Evolutionary conservation across 1,140 invertebrate species (phyloP), one percentile per base, ranked within the genome.

Genomic region (Oedothorax gibbosus): DNA sequence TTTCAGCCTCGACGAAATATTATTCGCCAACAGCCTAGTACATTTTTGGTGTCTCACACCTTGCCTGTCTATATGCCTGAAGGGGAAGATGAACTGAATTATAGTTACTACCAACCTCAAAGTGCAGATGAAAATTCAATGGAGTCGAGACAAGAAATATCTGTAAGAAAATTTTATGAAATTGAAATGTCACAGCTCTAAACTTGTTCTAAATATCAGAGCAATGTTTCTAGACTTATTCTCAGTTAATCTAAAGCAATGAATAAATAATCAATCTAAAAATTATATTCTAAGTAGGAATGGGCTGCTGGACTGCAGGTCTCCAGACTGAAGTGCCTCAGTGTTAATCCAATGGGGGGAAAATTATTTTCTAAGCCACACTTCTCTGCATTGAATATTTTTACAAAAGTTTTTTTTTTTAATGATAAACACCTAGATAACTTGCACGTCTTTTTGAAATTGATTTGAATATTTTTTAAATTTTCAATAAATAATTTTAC

Each of bases 141-240:
- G 53, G 83, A 85, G 20, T 77, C 72, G 5, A 84, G 50, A 66
- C 18, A 35, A 7, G 81, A 53, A 12, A 35, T 57, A 6, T 84
- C 81, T 35, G 81, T 76, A 76, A 84, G 72, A 49, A 8, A 10
- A 53, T 72, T 49, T 72, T 75, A 5, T 66, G 69, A 21, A 56
- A 88, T 87, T 87, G 88, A 79, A 88, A 89, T 68, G 89, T 90
- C n/a, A 78, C 77, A 50, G 75, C n/a, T n/a, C n/a, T n/a, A 90
- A 12, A 89, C 90, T n/a, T 49, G 86, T 56, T 87, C 89, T 49
- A 51, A 90, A 64, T 71, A 87, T 65, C 76, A 87, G 50, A 88
- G 87, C 11, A 84, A 86, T 12, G 89, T 90, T 79, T 90, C 90
- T 76, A 85, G 86, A 69, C 89, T 90, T 87, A 78, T 91, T 11